Base-by-base conservation (phyloP, 2,797 vertebrate species). In the Acrocephalus scirpaceus region DNA sequence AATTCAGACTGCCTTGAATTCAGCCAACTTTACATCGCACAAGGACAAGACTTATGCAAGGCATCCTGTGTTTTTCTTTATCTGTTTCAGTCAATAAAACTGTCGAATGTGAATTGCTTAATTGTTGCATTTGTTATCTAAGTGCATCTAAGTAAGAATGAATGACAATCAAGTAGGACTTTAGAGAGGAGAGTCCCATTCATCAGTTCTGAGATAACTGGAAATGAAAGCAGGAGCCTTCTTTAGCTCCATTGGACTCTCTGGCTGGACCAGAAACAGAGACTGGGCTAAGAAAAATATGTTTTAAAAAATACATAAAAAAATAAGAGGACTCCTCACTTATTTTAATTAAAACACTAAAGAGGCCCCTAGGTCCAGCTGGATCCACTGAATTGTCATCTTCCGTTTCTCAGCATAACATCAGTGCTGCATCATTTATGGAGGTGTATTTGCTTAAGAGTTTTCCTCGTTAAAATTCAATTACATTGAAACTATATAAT, bases 401-500 rank as follows among this genome's bases (percentile, higher is more conserved):
- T 90, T 94, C 82, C 72, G 26, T 93, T 96, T 92, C 74, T 61
- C 65, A 80, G 51, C 61, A 67, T 44, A 84, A 36, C 25, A 57
- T 64, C 83, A 66, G 38, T 34, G 18, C 51, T 81, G 92, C 77
- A 90, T 90, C 89, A 90, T 95, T 97, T 95, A 86, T 72, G 29
- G 86, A 92, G 92, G 86, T 93, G 64, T 93, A 94, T 96, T 96
- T 97, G 80, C 69, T 92, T 93, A 93, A 94, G 84, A 92, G 54
- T 79, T 9, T 1, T 89, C 19, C 87, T 95, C 36, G 14, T 94
- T 96, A 96, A 96, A 96, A 96, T 97, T 97, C 93, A 97, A 95
- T 97, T 97, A 96, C 85, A 92, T 21, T 71, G 92, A 91, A 95
- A 70, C 85, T 38, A 50, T 72, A 88, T 75, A 94, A 96, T 95